phyloP scores from a whole-genome alignment of 2,888 invertebrate genomes.

The Drosophila buzzatii region DNA sequence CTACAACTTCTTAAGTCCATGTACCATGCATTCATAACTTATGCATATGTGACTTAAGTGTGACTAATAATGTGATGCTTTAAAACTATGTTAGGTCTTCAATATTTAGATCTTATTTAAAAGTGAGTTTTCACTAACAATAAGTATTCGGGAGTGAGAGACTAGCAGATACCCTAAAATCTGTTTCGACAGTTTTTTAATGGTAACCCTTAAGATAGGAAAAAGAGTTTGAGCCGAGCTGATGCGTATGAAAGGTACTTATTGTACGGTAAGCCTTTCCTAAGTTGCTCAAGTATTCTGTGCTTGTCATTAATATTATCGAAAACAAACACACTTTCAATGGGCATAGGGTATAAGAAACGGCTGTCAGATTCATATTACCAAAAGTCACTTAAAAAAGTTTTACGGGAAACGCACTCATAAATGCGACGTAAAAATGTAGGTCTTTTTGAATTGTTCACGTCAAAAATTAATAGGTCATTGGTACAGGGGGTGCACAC shows the following conservation, averaged over 20 bases:
- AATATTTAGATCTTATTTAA: not conserved
- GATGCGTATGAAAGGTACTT: too few species aligned
- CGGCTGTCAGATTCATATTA: constrained; percentile 26
- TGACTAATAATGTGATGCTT: not conserved
- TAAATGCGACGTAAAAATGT: constrained; percentile 34
- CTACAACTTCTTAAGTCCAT: constrained; percentile 26
- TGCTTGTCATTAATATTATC: not conserved
- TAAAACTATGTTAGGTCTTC: not conserved
- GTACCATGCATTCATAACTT: not conserved
- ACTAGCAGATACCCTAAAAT: not conserved
- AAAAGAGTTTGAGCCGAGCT: too few species aligned
- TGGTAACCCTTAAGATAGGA: too few species aligned
- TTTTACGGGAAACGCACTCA: constrained; percentile 15
- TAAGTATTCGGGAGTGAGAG: not conserved
- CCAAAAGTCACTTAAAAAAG: constrained; percentile 23
- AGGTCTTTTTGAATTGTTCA: constrained; percentile 38
- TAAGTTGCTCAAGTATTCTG: not conserved
- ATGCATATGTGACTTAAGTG: not conserved
- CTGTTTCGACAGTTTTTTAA: too few species aligned
- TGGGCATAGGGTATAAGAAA: constrained; percentile 1
- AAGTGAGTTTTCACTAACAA: not conserved
- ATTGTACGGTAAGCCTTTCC: too few species aligned
- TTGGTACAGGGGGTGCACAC: constrained; percentile 28
- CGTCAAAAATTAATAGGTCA: constrained; percentile 74
- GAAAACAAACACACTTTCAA: not conserved